phyloP scores from a whole-genome alignment of 2,797 vertebrate species.

The Gobio occitaniae region DNA sequence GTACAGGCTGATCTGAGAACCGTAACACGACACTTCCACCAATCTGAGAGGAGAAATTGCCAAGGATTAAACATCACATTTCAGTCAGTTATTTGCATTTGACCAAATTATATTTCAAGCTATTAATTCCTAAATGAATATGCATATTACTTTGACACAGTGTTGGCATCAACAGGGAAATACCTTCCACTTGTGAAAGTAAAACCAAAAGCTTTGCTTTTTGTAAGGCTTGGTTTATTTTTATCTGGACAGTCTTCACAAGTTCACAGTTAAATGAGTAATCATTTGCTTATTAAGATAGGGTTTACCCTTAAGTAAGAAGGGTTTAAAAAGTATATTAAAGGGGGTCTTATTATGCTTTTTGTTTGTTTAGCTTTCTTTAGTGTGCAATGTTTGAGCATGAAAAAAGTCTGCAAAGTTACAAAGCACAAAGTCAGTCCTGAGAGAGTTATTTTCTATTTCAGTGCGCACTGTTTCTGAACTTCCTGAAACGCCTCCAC shows the following conservation, averaged over 20 bases:
- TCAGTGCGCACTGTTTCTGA: neutral
- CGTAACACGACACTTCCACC: conserved; percentile 94
- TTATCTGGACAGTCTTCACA: neutral
- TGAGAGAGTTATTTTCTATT: neutral
- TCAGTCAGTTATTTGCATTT: neutral
- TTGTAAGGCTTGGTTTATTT: neutral
- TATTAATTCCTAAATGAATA: neutral
- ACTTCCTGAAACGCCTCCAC: neutral
- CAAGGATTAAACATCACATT: neutral
- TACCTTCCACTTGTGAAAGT: neutral
- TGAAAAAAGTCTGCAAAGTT: neutral
- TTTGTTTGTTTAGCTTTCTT: neutral
- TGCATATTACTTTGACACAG: neutral
- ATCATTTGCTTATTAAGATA: neutral
- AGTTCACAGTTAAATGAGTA: neutral
- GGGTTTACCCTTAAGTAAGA: neutral
- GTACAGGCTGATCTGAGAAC: conserved; percentile 93
- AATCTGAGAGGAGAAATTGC: conserved; percentile 75
- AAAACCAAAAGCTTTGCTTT: neutral
- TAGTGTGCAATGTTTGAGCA: neutral
- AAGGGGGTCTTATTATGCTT: no score
- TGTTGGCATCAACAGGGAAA: neutral
- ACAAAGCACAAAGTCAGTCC: neutral
- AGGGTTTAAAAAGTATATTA: neutral
- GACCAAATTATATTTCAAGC: neutral